Evolutionary conservation across 2,888 invertebrate genomes (phyloP), one percentile per base, ranked within the genome.

Genomic region (Dryomyza anilis): DNA sequence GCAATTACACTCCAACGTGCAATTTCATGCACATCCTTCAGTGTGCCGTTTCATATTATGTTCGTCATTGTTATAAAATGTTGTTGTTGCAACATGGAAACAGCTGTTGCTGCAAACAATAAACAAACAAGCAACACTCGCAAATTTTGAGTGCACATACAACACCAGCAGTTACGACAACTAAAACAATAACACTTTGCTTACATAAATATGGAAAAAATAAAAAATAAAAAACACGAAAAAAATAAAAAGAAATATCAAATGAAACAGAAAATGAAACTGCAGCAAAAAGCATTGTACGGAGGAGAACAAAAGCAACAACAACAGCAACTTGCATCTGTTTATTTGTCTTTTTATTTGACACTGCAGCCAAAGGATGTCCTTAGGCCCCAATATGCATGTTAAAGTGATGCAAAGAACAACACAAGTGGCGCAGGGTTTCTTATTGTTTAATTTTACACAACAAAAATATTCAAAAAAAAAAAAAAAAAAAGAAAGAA

Each of bases 161-260:
- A n/a, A n/a, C n/a, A n/a, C n/a, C 10, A 60, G 43, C 19, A 8
- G 43, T 29, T 45, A 45, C 43, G 27, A 16, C 53, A 29, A 53
- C 29, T 45, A 45, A 23, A 62, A 45, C 45, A 55, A 53, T 45
- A 60, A 58, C 46, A 58, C 12, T 43, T 43, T 43, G 43, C 43
- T n/a, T n/a, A 43, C 23, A 23, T 50, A n/a, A 21, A 23, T 14
- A 19, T 16, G 19, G 30, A 55, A 55, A 55, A 27, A 46, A 63
- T 45, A 64, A 59, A 23, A 50, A 23, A 1, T 25, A 43, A 10
- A 27, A 30, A 25, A 57, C 25, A 29, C 19, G n/a, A 19, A n/a
- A 16, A 6, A 6, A 5, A 16, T 43, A 43, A 8, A 16, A 8
- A n/a, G 7, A 7, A 12, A 4, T 19, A 43, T 10, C n/a, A 43